phyloP scores from a whole-genome alignment of 2,113 vertebrate genomes.

The Sturnira hondurensis region DNA sequence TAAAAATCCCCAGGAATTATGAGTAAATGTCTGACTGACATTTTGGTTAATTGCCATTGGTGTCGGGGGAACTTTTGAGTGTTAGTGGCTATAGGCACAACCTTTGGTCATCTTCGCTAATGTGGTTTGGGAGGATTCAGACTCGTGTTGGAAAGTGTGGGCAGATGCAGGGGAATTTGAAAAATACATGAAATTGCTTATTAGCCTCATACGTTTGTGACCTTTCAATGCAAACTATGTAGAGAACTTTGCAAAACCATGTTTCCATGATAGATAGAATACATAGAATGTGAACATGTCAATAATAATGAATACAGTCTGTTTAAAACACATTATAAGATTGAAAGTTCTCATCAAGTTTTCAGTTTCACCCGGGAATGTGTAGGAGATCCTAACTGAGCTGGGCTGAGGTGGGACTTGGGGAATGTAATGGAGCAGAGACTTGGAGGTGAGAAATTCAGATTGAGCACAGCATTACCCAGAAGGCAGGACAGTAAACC shows the following conservation, averaged over 20 bases:
- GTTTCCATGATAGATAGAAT: not conserved
- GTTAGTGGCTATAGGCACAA: not conserved
- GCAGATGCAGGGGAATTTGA: conserved; percentile 31
- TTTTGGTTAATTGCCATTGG: not conserved
- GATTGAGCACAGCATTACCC: not conserved
- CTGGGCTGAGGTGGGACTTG: not conserved
- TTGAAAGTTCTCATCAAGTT: not conserved
- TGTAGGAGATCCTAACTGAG: not conserved
- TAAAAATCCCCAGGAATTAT: conserved; percentile 11
- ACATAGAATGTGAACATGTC: not conserved
- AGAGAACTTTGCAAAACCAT: not conserved
- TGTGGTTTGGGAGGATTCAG: conserved; percentile 5
- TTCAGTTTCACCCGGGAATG: not conserved
- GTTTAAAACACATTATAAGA: not conserved
- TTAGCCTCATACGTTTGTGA: not conserved
- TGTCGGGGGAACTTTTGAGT: conserved; percentile 20
- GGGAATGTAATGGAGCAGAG: not conserved
- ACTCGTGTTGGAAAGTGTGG: not conserved
- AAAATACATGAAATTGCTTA: not conserved
- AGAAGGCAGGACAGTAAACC: not conserved
- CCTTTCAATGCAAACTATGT: conserved; percentile 12
- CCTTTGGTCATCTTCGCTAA: conserved; percentile 9
- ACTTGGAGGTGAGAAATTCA: not conserved
- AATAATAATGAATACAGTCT: not conserved
- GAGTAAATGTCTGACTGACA: conserved; percentile 58